Base-by-base conservation (phyloP, 1,140 invertebrate genomes). In the Teleopsis dalmanni region DNA sequence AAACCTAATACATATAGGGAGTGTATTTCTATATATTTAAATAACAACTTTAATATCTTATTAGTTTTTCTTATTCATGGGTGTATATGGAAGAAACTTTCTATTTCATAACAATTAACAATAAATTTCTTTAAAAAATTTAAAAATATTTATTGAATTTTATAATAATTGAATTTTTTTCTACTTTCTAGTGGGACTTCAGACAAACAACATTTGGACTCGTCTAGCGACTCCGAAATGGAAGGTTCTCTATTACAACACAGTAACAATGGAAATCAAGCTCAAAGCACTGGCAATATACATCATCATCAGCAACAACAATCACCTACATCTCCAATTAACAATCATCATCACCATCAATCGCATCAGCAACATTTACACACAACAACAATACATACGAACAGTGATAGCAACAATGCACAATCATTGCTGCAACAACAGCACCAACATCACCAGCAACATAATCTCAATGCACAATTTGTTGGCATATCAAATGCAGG, bases 141-240 rank as follows among this genome's bases (percentile, higher is more conserved):
- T n/a, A n/a, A n/a, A n/a, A n/a, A n/a, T n/a, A n/a, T n/a, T n/a
- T n/a, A n/a, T n/a, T n/a, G n/a, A n/a, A n/a, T n/a, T n/a, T n/a
- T n/a, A n/a, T n/a, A n/a, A n/a, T n/a, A n/a, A n/a, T n/a, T n/a
- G n/a, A n/a, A n/a, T n/a, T 18, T 36, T 16, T 29, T 29, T 16
- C 47, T 3, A 40, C 5, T n/a, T 62, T 69, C 7, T 44, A 70
- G 62, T 42, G 66, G 66, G 52, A 63, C 64, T 6, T 67, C 66
- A 45, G 66, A 70, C 51, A 70, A 70, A 22, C 66, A 69, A 47
- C 66, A 70, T 48, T 54, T 70, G 37, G 66, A 70, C 54, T 67
- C 66, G 40, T 70, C 66, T 35, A 70, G 66, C 52, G 66, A 70
- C 52, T 70, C 66, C 2, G 66, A 70, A 57, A 69, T 70, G 66